These are phyloP conservation scores for Mesoclemmys tuberculata DNA, from an alignment of 2,113 vertebrate genomes.

Conservation along the genomic window DNA sequence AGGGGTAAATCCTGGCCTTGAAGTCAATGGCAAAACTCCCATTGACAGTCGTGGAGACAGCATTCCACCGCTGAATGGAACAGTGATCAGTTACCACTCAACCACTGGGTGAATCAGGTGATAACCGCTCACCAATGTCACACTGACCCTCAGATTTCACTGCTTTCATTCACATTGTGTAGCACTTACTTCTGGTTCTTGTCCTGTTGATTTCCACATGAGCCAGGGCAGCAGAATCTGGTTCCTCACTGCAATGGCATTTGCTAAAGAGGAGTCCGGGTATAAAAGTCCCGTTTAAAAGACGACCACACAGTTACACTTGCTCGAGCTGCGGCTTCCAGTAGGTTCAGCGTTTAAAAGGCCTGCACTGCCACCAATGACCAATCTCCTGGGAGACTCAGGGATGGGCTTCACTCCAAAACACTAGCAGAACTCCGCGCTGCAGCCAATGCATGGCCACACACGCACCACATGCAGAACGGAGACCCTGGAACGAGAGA, in stretches of 20 bases:
- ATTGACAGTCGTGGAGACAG: too few relatives aligned
- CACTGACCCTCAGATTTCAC: too few relatives aligned
- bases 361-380: conserved; percentile 84
- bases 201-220: too few relatives aligned
- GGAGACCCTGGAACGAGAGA: conserved; percentile 3
- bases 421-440: conserved; percentile 77
- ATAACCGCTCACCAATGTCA: too few relatives aligned
- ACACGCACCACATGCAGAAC: neutral
- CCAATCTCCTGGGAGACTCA: conserved; percentile 78
- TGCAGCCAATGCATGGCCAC: conserved; percentile 67
- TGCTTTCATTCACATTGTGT: too few relatives aligned
- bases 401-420: conserved; percentile 76
- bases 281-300: neutral
- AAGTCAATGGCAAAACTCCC: too few relatives aligned
- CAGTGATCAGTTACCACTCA: too few relatives aligned
- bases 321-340: conserved; percentile 81
- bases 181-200: too few relatives aligned
- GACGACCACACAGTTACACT: conserved; percentile 64
- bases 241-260: neutral
- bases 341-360: conserved; percentile 84
- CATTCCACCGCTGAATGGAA: too few relatives aligned
- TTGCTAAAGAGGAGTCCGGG: conserved; percentile 12
- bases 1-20: too few relatives aligned
- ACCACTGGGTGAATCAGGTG: too few relatives aligned
- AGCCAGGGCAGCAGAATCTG: too few relatives aligned